A percentile compares a stretch with the other conserved stretches of the same genome.
These are phyloP conservation scores for Tyto alba DNA, from an alignment of 2,113 vertebrate species.

Conservation along the genomic window DNA sequence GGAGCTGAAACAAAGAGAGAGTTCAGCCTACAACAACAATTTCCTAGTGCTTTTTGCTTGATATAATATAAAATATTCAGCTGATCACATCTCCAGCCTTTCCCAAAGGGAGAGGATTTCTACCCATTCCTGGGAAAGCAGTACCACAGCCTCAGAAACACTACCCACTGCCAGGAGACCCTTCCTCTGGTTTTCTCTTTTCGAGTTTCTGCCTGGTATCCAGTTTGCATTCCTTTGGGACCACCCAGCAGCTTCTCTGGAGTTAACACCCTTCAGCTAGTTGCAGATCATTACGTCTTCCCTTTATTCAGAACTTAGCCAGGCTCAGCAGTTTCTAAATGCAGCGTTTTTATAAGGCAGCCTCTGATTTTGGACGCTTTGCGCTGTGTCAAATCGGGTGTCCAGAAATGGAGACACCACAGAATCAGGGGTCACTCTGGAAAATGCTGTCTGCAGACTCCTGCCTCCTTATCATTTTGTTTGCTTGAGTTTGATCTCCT, in stretches of 20 bases:
- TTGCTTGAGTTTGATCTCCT: neutral
- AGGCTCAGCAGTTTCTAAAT: conserved; percentile 22
- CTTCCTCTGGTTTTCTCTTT: neutral
- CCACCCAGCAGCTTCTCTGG: neutral
- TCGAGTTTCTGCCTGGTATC: neutral
- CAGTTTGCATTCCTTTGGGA: neutral
- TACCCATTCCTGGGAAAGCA: neutral
- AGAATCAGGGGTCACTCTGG: neutral
- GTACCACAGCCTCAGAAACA: neutral
- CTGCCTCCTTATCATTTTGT: neutral
- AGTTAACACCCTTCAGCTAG: neutral
- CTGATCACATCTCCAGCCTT: neutral
- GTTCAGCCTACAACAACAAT: neutral
- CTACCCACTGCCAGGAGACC: neutral
- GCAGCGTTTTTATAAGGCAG: neutral
- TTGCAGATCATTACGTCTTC: neutral
- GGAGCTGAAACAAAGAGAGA: neutral
- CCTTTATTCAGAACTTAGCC: neutral
- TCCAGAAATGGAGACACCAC: neutral
- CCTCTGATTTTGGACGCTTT: neutral
- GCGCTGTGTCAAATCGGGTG: neutral
- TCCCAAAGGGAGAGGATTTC: neutral
- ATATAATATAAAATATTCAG: no score
- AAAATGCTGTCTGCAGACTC: neutral
- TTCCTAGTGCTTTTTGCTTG: neutral